These are phyloP conservation scores for Uloborus plumipes DNA, from an alignment of 2,888 invertebrate species.

Conservation along the genomic window DNA sequence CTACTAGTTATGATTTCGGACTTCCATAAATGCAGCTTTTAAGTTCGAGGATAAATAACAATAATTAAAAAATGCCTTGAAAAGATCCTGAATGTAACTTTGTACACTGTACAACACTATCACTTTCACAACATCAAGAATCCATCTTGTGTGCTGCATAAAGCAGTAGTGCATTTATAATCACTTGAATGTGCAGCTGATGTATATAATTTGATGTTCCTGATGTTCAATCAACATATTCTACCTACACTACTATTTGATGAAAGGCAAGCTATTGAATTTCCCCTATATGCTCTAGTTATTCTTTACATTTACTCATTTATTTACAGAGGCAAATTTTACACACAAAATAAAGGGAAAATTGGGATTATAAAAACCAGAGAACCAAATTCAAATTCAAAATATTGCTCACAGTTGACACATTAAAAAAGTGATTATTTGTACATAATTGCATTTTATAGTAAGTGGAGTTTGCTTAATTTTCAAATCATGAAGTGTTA, in stretches of 20 bases:
- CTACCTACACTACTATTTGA: constrained; percentile 63
- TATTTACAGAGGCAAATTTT: constrained; percentile 63
- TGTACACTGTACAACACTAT: constrained; percentile 66
- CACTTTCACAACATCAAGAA: constrained; percentile 63
- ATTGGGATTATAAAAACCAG: neutral
- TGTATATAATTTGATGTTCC: constrained; percentile 48
- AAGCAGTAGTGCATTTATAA: constrained; percentile 59
- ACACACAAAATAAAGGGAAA: constrained; percentile 33
- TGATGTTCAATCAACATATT: constrained; percentile 59
- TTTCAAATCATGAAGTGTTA: no score
- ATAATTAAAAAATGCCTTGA: constrained; percentile 38
- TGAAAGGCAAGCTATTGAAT: constrained; percentile 64
- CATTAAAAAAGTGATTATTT: no score
- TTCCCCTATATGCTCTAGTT: constrained; percentile 50
- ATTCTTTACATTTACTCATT: constrained; percentile 63
- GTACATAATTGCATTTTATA: no score
- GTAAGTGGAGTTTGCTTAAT: no score
- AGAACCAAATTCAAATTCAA: no score
- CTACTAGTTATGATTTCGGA: constrained; percentile 53
- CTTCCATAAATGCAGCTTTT: constrained; percentile 55
- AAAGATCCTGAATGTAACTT: constrained; percentile 48
- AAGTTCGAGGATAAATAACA: constrained; percentile 49
- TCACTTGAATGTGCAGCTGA: constrained; percentile 62
- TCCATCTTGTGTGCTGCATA: constrained; percentile 60
- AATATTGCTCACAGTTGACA: no score